Percentiles rank a stretch among this genome's conserved stretches.
These are phyloP conservation scores for Seriola dumerili DNA, from an alignment of 2,113 vertebrate genomes.

Conservation along the genomic window DNA sequence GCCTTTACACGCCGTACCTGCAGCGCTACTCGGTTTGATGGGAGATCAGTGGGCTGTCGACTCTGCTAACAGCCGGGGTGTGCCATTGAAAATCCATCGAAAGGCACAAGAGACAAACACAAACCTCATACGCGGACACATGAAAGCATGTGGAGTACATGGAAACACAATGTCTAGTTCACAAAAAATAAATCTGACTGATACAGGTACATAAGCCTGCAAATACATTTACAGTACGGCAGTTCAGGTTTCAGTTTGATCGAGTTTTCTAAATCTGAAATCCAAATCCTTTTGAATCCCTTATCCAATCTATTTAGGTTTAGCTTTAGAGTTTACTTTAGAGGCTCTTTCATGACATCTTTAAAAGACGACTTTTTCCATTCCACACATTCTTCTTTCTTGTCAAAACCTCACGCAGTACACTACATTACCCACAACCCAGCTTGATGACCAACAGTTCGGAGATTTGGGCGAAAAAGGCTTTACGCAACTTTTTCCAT, in stretches of 20 bases:
- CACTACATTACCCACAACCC: no score
- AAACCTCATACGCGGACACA: conserved; percentile 59
- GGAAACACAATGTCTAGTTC: conserved; percentile 4
- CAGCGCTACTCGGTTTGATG: conserved; percentile 71
- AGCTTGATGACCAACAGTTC: neutral
- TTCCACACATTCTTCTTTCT: neutral
- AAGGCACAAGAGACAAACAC: conserved; percentile 55
- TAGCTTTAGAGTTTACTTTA: neutral
- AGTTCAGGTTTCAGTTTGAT: conserved; percentile 5
- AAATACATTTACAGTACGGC: conserved; percentile 15
- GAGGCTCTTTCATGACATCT: neutral
- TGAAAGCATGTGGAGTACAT: conserved; percentile 38
- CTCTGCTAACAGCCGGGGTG: conserved; percentile 71
- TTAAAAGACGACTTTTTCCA: neutral
- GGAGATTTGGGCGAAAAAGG: no score
- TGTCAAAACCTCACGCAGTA: neutral
- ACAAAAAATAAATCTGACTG: neutral
- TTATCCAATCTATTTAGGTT: conserved; percentile 2
- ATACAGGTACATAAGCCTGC: conserved; percentile 9
- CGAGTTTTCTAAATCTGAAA: neutral
- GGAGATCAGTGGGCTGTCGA: conserved; percentile 82
- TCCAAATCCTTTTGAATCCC: neutral
- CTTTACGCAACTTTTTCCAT: no score
- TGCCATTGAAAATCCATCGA: conserved; percentile 64
- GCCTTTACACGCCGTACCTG: conserved; percentile 78